Conservation (phyloP, 2,113 vertebrate genomes). For the Rhodinocichla rosea region DNA sequence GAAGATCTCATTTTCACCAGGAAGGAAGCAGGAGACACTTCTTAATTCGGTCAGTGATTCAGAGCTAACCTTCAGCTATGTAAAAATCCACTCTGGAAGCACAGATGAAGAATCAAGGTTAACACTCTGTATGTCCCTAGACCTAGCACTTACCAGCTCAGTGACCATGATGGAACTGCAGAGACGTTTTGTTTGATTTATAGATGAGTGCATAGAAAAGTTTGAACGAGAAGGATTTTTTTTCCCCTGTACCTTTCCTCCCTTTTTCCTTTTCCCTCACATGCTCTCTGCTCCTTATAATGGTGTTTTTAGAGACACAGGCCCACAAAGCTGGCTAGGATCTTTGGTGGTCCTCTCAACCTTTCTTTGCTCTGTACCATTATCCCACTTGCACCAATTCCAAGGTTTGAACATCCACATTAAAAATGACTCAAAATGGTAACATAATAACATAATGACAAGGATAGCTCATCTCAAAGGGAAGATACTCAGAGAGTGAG, state of each 20-base stretch:
- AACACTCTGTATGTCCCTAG: background rate
- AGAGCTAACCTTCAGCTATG: background rate
- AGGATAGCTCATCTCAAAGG: background rate
- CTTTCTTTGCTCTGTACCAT: background rate
- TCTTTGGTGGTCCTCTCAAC: background rate
- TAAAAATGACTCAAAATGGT: background rate
- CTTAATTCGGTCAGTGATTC: background rate
- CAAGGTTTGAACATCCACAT: background rate
- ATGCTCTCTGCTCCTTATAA: background rate
- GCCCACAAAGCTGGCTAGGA: background rate
- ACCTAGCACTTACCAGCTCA: background rate
- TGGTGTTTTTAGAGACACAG: background rate
- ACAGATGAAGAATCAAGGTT: background rate
- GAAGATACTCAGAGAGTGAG: background rate
- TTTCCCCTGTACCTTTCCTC: background rate
- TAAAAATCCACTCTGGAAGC: background rate
- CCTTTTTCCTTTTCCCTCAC: background rate
- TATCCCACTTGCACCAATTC: background rate
- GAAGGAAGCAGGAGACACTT: accelerated
- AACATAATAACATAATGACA: background rate
- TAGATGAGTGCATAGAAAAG: background rate
- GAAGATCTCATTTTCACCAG: background rate
- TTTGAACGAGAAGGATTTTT: background rate
- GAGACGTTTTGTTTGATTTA: background rate
- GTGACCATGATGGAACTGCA: background rate